phyloP scores from a whole-genome alignment of 64 coral and sea anemone species.

The Hydrozoanthus tunicans region DNA sequence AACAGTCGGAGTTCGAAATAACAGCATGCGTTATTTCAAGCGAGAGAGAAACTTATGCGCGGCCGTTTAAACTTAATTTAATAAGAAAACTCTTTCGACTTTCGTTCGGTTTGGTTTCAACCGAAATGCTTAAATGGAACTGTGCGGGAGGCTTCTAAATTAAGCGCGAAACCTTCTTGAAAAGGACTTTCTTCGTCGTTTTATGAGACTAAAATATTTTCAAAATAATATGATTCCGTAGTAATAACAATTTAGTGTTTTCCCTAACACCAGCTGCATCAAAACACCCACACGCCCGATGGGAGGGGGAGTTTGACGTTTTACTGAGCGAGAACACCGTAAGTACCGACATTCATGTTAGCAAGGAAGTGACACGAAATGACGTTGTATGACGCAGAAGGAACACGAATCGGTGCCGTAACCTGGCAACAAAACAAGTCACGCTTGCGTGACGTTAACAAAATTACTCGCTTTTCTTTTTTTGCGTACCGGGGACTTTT shows the following conservation, averaged over 20 bases:
- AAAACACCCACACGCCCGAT: conserved; percentile 33
- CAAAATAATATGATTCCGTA: not conserved
- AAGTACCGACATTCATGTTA: conserved; percentile 5
- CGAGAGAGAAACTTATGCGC: no score
- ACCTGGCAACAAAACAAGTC: conserved; percentile 28
- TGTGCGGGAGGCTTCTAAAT: conserved; percentile 17
- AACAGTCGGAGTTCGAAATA: no score
- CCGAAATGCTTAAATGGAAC: not conserved
- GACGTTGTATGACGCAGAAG: conserved; percentile 20
- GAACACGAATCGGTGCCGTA: not conserved
- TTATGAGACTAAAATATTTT: not conserved
- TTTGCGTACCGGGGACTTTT: conserved; percentile 19
- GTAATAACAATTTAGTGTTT: conserved; percentile 33
- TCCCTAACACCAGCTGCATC: conserved; percentile 10
- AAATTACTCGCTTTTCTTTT: conserved; percentile 32
- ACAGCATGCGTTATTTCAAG: no score
- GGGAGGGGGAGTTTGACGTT: conserved; percentile 23
- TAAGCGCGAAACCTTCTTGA: not conserved
- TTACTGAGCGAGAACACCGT: not conserved
- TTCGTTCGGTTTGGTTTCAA: not conserved
- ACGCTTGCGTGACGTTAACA: conserved; percentile 53
- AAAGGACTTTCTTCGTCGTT: not conserved
- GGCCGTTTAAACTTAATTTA: no score
- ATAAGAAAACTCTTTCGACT: no score
- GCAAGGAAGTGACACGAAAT: conserved; percentile 43